Evolutionary conservation across 2,888 invertebrate species (phyloP), one percentile per base, ranked within the genome.

Genomic region (Anoplius nigerrimus): DNA sequence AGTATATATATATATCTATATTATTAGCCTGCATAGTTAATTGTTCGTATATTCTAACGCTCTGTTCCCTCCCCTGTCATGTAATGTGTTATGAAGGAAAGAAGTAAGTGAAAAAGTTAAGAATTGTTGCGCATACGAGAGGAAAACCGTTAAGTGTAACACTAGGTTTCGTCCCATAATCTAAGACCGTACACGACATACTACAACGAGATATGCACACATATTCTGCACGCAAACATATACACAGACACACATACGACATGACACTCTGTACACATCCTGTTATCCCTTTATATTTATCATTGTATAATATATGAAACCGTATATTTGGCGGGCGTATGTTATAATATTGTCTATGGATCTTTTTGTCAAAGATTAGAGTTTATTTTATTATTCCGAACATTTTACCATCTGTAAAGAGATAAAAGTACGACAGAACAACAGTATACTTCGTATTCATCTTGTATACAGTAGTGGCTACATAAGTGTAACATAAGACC

Each of bases 291-390:
- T 75, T 78, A 75, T 73, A 68, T 73, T 76, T 74, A 77, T 66
- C 66, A 72, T 68, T 69, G 66, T 71, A 76, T 57, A 64, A 75
- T 70, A 55, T 57, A 66, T 56, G 60, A 59, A 66, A 51, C 60
- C 52, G 43, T 54, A 46, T 27, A 60, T 63, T 43, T 20, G 27
- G 62, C 57, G 45, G 62, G 56, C 57, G 71, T 72, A 68, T 59
- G 59, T 72, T 64, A 34, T 34, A 73, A 70, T 69, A 71, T 64
- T 74, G 70, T 74, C 72, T 74, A 80, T 82, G 75, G 76, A 79
- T 82, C 75, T 79, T 83, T 82, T 82, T 81, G 82, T 82, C 81
- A 82, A 86, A 86, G 81, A 85, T 84, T 86, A 84, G 83, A 85
- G 82, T 84, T 87, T 86, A 86, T 86, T 87, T 85, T 86, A 83